Evolutionary conservation across 2,888 invertebrate genomes (phyloP).

Genomic region (Achlya flavicornis): DNA sequence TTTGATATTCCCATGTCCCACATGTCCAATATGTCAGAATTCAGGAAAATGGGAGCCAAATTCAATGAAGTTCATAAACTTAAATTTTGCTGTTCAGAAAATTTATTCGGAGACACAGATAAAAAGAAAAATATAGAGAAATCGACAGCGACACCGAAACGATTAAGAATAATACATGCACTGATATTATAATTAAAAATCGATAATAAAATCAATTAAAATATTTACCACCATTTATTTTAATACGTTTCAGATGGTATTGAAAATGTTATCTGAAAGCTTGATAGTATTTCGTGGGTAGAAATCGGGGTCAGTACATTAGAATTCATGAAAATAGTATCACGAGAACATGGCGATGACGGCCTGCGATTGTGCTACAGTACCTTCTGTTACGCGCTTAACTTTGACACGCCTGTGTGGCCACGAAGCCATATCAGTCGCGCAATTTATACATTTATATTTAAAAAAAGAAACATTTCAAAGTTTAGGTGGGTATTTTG

Average conservation of each 20-base stretch:
- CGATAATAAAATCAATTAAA: too few relatives aligned
- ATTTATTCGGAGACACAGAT: too few relatives aligned
- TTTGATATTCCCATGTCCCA: too few relatives aligned
- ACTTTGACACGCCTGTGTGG: constrained; percentile 8
- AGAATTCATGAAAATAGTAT: constrained; percentile 55
- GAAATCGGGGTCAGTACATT: constrained; percentile 52
- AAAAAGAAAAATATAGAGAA: too few relatives aligned
- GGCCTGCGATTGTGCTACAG: constrained; percentile 49
- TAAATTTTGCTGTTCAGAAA: too few relatives aligned
- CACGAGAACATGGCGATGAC: constrained; percentile 52
- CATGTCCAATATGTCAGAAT: too few relatives aligned
- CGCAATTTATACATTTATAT: neutral
- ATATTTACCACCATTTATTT: too few relatives aligned
- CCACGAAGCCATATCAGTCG: neutral
- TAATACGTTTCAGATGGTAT: constrained; percentile 27
- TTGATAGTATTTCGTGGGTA: constrained; percentile 44
- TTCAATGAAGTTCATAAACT: too few relatives aligned
- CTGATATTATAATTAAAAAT: too few relatives aligned
- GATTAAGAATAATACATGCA: too few relatives aligned
- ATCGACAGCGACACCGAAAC: too few relatives aligned
- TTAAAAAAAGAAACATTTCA: neutral
- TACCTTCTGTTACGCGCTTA: constrained; percentile 33
- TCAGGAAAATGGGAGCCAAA: too few relatives aligned
- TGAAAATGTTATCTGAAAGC: constrained; percentile 44
- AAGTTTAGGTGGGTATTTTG: neutral